Conservation (phyloP, 2,888 invertebrate genomes). For the Nasonia oneida region DNA sequence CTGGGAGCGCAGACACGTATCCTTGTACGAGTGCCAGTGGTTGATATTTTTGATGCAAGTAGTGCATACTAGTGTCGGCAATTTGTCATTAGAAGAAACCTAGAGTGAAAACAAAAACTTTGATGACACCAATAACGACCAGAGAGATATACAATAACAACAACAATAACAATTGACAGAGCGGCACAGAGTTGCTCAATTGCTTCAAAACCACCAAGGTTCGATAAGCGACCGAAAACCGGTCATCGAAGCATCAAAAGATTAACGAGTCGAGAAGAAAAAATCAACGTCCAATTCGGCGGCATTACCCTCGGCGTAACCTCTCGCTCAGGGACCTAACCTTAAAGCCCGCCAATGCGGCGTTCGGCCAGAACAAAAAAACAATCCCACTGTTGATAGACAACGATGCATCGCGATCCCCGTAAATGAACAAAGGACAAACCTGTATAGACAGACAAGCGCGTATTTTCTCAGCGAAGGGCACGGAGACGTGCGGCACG, state of each 20-base stretch:
- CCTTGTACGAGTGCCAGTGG: conserved; percentile 85
- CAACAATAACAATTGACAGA: not conserved
- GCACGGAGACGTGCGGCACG: conserved; percentile 79
- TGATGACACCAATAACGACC: not conserved
- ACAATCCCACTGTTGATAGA: not conserved
- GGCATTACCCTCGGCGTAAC: conserved; percentile 22
- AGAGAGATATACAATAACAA: not conserved
- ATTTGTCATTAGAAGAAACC: conserved; percentile 83
- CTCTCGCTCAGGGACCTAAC: conserved; percentile 43
- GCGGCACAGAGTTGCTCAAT: not conserved
- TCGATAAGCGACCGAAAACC: not conserved
- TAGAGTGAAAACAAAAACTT: conserved; percentile 79
- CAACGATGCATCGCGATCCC: not conserved
- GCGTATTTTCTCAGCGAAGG: conserved; percentile 84
- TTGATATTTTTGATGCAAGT: conserved; percentile 84
- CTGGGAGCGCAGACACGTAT: conserved; percentile 84
- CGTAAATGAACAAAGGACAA: conserved; percentile 64
- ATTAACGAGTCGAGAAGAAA: not conserved
- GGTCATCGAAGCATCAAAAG: not conserved
- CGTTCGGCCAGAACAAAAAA: not conserved
- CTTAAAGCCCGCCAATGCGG: conserved; percentile 27
- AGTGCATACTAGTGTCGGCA: conserved; percentile 85
- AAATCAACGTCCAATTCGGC: not conserved
- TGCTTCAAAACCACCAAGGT: not conserved
- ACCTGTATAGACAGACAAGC: conserved; percentile 86